Evolutionary conservation across 2,888 invertebrate species (phyloP).

Genomic region (Pollenia labialis): DNA sequence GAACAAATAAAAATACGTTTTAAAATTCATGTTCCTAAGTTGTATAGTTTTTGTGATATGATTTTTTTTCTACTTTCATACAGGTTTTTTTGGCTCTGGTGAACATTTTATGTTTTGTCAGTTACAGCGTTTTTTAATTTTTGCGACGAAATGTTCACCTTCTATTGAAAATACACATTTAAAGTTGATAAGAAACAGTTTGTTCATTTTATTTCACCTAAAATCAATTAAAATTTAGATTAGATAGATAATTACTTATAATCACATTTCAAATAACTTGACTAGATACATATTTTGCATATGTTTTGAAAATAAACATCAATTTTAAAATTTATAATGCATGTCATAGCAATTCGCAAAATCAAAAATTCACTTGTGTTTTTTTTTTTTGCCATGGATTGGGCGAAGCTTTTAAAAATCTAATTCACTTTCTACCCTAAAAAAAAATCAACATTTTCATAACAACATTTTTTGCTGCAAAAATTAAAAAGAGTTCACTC

Average conservation of each 20-base stretch:
- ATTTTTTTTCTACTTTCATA: too few relatives aligned
- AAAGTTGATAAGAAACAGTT: too few relatives aligned
- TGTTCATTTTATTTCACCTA: too few relatives aligned
- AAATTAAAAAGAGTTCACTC: conserved; percentile 16
- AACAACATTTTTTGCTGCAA: conserved; percentile 4
- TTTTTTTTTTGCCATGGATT: conserved; percentile 33
- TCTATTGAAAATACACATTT: too few relatives aligned
- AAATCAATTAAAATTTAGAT: not conserved
- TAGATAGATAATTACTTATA: not conserved
- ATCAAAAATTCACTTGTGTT: conserved; percentile 22
- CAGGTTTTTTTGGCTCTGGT: too few relatives aligned
- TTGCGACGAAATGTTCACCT: too few relatives aligned
- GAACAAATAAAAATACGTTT: too few relatives aligned
- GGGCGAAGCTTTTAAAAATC: conserved; percentile 10
- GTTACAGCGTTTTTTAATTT: too few relatives aligned
- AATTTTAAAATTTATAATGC: not conserved
- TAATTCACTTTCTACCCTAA: not conserved
- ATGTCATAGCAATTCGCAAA: conserved; percentile 21
- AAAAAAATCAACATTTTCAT: conserved; percentile 12
- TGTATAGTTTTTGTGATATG: too few relatives aligned
- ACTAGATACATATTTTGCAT: not conserved
- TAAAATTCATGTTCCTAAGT: too few relatives aligned
- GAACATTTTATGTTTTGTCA: too few relatives aligned
- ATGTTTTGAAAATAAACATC: not conserved
- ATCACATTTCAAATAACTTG: conserved; percentile 5